Conservation (phyloP, 2,113 vertebrate genomes). For the Zosterops hypoxanthus region DNA sequence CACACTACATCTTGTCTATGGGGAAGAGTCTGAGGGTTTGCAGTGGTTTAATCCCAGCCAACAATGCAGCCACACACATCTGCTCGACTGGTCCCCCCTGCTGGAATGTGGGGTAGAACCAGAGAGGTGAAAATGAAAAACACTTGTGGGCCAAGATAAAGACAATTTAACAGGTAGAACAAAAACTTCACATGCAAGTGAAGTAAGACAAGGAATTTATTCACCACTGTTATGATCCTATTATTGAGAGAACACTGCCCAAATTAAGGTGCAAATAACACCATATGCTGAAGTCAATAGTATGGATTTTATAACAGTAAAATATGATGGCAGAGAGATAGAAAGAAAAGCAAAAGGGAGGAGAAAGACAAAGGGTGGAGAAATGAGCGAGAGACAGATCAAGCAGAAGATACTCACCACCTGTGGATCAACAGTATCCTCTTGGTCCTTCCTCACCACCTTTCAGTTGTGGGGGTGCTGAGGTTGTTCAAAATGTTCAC, state of each 20-base stretch:
- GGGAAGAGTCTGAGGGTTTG: neutral
- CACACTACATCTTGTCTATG: neutral
- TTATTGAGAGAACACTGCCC: neutral
- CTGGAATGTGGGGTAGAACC: neutral
- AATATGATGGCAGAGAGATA: neutral
- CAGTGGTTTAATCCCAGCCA: neutral
- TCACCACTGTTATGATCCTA: neutral
- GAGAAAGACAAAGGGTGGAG: neutral
- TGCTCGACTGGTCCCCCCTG: fast-evolving
- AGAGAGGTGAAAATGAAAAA: neutral
- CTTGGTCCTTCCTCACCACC: neutral
- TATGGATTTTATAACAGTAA: neutral
- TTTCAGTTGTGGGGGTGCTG: neutral
- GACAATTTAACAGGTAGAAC: neutral
- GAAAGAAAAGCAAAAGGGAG: neutral
- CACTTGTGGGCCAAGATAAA: neutral
- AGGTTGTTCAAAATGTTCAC: neutral
- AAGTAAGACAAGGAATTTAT: neutral
- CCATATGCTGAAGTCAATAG: neutral
- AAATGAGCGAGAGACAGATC: neutral
- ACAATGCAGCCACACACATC: neutral
- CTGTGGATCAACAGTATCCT: fast-evolving
- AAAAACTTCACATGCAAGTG: neutral
- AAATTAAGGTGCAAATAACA: neutral
- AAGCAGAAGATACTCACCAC: neutral